A percentile compares a stretch with the other conserved stretches of the same genome.
These are phyloP conservation scores for Nyctalus aviator DNA, from an alignment of 2,797 vertebrate species.

Conservation along the genomic window DNA sequence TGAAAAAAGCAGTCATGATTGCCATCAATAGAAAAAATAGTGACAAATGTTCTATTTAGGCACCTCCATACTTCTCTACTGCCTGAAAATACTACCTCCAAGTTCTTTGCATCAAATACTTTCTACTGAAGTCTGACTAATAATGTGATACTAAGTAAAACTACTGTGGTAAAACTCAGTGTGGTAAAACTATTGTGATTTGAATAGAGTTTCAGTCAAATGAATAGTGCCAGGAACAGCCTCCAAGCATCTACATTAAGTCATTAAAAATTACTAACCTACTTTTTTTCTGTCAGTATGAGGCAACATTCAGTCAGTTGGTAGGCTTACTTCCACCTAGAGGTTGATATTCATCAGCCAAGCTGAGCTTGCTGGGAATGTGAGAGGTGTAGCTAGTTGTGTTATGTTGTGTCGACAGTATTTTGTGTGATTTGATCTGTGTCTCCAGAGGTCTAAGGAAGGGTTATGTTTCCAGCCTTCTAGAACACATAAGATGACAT, in stretches of 20 bases:
- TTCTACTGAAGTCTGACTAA: constrained; percentile 9
- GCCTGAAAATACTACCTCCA: background rate
- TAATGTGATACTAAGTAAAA: background rate
- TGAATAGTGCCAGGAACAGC: background rate
- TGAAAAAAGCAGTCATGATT: background rate
- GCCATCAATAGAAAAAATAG: background rate
- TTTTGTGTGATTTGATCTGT: constrained; percentile 63
- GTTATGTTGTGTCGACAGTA: constrained; percentile 45
- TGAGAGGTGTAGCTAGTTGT: constrained; percentile 46
- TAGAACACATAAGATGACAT: constrained; percentile 22
- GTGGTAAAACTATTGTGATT: background rate
- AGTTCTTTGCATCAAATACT: background rate
- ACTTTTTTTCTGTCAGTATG: background rate
- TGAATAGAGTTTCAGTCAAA: background rate
- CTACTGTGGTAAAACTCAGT: background rate
- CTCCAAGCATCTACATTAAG: background rate
- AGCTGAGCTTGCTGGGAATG: constrained; percentile 26
- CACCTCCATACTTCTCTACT: background rate
- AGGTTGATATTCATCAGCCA: constrained; percentile 14
- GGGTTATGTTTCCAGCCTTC: constrained; percentile 69
- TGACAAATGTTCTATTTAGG: background rate
- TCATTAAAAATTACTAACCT: background rate
- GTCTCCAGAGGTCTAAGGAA: constrained; percentile 47
- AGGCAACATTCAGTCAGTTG: background rate
- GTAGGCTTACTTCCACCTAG: background rate